Evolutionary conservation across 1,140 invertebrate species (phyloP), one percentile per base, ranked within the genome.

Genomic region (Zaprionus lachaisei): DNA sequence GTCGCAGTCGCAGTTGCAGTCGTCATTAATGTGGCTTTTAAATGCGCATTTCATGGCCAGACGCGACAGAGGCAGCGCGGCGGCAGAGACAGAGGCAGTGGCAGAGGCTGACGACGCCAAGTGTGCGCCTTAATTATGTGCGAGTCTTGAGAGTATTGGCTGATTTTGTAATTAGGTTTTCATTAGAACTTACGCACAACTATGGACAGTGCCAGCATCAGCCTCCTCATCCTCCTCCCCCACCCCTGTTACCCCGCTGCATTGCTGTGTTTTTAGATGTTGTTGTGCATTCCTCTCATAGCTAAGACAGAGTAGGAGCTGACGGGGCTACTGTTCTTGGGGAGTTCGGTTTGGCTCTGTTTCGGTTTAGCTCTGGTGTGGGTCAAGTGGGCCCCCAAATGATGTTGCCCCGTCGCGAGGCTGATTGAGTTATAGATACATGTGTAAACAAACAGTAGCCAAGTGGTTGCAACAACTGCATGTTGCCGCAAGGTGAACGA

Each of bases 111-210:
- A 62, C 47, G 69, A 57, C 72, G 84, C 69, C 80, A 80, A 78
- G 84, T 83, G 85, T 82, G 85, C 85, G 79, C 85, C 82, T 90
- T 89, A 89, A 89, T 89, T 89, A 89, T 85, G 85, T 90, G 85
- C 72, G 72, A 79, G 85, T 89, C 85, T 90, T 90, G 72, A 84
- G 85, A 90, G 84, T 89, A 90, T 85, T 90, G 85, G 81, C 85
- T 89, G 85, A 89, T 89, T 89, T 89, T 81, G 85, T 84, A 89
- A 89, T 89, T 89, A 89, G 85, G 85, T 89, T 89, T 89, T 89
- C 85, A 89, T 89, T 89, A 90, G 85, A 89, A 89, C 75, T 90
- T 67, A 80, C 69, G 66, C 76, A 74, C 81, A 90, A 76, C 79
- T 89, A 83, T 90, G 79, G 84, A 22, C 55, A 72, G 61, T 38